Base-by-base conservation (phyloP, 30 jellyfish, hydroid and myxozoan species). In the Mastigias papua region DNA sequence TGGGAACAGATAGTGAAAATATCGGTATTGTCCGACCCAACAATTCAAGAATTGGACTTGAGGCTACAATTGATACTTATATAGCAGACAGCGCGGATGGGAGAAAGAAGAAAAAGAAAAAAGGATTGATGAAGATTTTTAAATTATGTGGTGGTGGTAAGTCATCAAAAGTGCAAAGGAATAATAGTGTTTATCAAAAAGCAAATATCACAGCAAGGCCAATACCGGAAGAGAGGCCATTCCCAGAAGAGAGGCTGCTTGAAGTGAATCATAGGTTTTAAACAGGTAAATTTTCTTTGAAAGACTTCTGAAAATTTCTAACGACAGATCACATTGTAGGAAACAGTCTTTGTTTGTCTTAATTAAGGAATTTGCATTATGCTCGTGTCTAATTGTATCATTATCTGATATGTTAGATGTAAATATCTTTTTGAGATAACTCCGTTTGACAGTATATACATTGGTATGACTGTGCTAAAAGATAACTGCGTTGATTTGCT, bases 11-110 rank as follows among this genome's bases (percentile, higher is more conserved):
- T 63, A 66, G 76, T 34, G 98, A 92, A 48, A 92, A 86, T 69
- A 88, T 92, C 35, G 98, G 95, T 25, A 77, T 92, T 37, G 98
- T 92, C 31, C 83, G 95, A 32, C 98, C 98, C 23, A 92, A 92
- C 74, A 92, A 92, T 37, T 80, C 98, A 26, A 87, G 98, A 66
- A 92, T 92, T 71, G 96, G 88, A 21, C 78, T 92, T 32, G 94
- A 82, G 35, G 97, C 93, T 16, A 93, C 89, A 20, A 66, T 92
- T 8, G 87, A 80, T 49, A 54, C 90, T 9, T 68, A 84, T 31
- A 58, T 46, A 1, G 86, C 69, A 21, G 92, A 60, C 37, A 67
- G 57, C 34, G 69, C 78, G 30, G 87, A 60, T 19, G 86, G 78
- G 42, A 81, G 81, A 76, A 88, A 88, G 69, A 85, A 85, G 93